Conservation (phyloP, 1,140 invertebrate genomes). For the Drosophila lacertosa region DNA sequence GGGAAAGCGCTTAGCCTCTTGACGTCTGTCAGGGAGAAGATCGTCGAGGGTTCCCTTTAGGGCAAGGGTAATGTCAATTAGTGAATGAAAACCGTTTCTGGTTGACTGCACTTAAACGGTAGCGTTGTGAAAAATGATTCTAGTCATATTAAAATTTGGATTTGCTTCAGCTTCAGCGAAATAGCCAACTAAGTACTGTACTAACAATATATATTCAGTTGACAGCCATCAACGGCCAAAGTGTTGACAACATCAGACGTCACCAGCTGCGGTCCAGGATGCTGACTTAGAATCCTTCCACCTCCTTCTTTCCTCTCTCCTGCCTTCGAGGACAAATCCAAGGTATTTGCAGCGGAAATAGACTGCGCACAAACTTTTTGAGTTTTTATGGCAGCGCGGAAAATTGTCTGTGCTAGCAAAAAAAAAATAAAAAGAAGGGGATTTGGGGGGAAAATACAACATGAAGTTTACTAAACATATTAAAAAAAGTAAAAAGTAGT, state of each 20-base stretch:
- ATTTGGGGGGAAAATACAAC: slow-evolving; percentile 44
- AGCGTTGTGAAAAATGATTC: slow-evolving; percentile 16
- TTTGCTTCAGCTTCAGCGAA: slow-evolving; percentile 10
- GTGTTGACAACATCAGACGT: slow-evolving; percentile 81
- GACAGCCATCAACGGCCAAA: slow-evolving; percentile 69
- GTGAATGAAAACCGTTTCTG: slow-evolving; percentile 7
- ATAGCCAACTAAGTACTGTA: slow-evolving; percentile 35
- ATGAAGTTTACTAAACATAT: slow-evolving; percentile 79
- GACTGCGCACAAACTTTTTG: slow-evolving; percentile 69
- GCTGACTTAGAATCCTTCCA: slow-evolving; percentile 27
- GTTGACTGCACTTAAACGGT: slow-evolving; percentile 1
- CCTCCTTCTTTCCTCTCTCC: neutral
- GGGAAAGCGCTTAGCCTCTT: slow-evolving; percentile 26
- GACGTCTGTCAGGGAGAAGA: slow-evolving; percentile 17
- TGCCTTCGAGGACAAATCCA: slow-evolving; percentile 55
- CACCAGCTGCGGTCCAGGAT: slow-evolving; percentile 69
- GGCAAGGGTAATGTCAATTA: slow-evolving; percentile 47
- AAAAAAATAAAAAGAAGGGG: no score
- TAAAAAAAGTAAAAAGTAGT: slow-evolving; percentile 57
- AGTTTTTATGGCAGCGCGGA: slow-evolving; percentile 79
- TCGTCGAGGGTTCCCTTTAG: slow-evolving; percentile 31
- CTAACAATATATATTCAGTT: slow-evolving; percentile 52
- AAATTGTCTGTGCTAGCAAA: slow-evolving; percentile 60
- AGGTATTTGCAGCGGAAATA: slow-evolving; percentile 81
- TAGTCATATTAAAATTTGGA: neutral